Percentiles rank a stretch among this genome's conserved stretches.
phyloP scores from a whole-genome alignment of 2,797 vertebrate species.

The Etheostoma nigrum region DNA sequence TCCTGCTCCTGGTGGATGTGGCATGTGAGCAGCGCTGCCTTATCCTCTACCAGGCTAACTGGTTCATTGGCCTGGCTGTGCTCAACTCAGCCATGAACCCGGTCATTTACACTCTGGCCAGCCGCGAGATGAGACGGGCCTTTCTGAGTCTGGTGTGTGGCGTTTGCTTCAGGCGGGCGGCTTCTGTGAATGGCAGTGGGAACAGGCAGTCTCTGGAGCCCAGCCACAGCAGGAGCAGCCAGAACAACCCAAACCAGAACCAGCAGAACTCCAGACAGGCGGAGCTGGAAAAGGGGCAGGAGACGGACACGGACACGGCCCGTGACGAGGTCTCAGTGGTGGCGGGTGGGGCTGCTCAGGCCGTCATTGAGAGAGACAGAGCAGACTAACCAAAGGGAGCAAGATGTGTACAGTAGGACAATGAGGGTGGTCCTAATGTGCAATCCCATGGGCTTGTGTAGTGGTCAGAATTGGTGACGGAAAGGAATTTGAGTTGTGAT shows the following conservation, averaged over 20 bases:
- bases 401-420: background rate
- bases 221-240: slow-evolving; percentile 90
- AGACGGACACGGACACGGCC: slow-evolving; percentile 21
- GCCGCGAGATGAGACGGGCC: slow-evolving; percentile 94
- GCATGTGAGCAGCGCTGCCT: slow-evolving; percentile 87
- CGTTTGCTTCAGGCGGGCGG: slow-evolving; percentile 79
- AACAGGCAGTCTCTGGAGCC: slow-evolving; percentile 82
- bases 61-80: slow-evolving; percentile 92
- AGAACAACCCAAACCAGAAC: slow-evolving; percentile 86
- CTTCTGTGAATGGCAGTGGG: slow-evolving; percentile 60
- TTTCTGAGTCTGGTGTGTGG: slow-evolving; percentile 91
- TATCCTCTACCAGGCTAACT: slow-evolving; percentile 89
- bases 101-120: slow-evolving; percentile 95
- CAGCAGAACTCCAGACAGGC: slow-evolving; percentile 63
- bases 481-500: slow-evolving; percentile 5
- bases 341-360: slow-evolving; percentile 42
- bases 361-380: slow-evolving; percentile 5
- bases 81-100: slow-evolving; percentile 98
- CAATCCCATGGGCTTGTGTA: background rate
- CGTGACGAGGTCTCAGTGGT: slow-evolving; percentile 53
- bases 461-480: slow-evolving; percentile 5
- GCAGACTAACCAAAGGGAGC: slow-evolving; percentile 25
- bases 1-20: slow-evolving; percentile 93
- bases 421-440: background rate
- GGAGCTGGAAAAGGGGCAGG: slow-evolving; percentile 41